Percentiles rank a stretch among this genome's conserved stretches.
Evolutionary conservation across 2,888 invertebrate species (phyloP).

Genomic region (Drosophila macrothrix): DNA sequence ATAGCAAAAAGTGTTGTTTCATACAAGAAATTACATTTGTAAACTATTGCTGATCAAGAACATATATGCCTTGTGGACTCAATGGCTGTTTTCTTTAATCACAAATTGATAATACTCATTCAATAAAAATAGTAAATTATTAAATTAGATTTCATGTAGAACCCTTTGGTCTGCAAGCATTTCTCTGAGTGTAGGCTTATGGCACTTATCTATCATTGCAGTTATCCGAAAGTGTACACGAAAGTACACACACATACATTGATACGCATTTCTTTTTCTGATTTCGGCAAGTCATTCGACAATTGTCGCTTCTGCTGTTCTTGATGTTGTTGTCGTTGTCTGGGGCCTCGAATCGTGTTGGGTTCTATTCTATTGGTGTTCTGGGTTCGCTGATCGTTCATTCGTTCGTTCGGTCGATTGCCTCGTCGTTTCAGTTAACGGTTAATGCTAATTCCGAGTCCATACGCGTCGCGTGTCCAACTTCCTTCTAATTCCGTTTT

Average conservation of each 20-base stretch:
- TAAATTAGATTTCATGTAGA: background rate
- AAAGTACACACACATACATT: slow-evolving; percentile 14
- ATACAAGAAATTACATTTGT: background rate
- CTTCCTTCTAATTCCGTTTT: slow-evolving; percentile 46
- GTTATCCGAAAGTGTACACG: slow-evolving; percentile 11
- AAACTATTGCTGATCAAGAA: background rate
- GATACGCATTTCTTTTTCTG: slow-evolving; percentile 6
- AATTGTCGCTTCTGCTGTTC: slow-evolving; percentile 12
- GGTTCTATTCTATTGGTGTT: slow-evolving; percentile 1
- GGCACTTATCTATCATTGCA: slow-evolving; percentile 31
- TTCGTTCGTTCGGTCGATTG: slow-evolving; percentile 46
- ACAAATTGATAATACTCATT: background rate
- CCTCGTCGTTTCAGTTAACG: slow-evolving; percentile 71
- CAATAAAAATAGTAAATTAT: background rate
- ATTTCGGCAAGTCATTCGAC: slow-evolving; percentile 49
- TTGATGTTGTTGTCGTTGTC: slow-evolving; percentile 26
- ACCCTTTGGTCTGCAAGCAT: background rate
- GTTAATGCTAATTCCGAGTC: slow-evolving; percentile 69
- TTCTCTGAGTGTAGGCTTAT: slow-evolving; percentile 13
- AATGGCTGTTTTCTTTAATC: background rate
- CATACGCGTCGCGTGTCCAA: slow-evolving; percentile 61
- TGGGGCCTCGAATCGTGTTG: slow-evolving; percentile 13
- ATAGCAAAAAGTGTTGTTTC: background rate
- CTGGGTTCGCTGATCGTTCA: slow-evolving; percentile 55
- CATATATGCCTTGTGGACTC: background rate